Base-by-base conservation (phyloP, 2,113 vertebrate genomes). In the Poeciliopsis occidentalis region DNA sequence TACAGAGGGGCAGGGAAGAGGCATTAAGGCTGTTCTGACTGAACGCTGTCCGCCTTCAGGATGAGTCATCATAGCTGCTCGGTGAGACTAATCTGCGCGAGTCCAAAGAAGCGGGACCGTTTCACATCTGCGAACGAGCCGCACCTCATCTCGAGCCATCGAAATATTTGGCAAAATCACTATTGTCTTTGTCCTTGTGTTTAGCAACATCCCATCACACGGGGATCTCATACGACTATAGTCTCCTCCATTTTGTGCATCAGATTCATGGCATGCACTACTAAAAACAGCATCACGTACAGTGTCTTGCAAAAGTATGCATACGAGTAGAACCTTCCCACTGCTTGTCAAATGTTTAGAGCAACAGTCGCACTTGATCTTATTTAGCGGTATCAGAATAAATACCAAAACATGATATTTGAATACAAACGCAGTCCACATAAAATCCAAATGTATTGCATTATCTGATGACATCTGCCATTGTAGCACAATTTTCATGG, bases 21-120 rank as follows among this genome's bases (percentile, higher is more conserved):
- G 87, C 80, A 69, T 92, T 92, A 92, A 93, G 86, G 89, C 89
- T 72, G 79, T 82, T 86, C 80, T 91, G 86, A 86, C 87, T 87
- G 87, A 91, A 90, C 82, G 64, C 83, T 88, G 86, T 87, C 85
- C 88, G 89, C 82, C 82, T 86, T 57, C 51, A 10, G 51, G 22
- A 10, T n/a, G 24, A 24, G 24, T 57, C 22, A 57, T 57, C 51
- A 57, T 17, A 47, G 4, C 87, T 88, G 90, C 85, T 82, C 68
- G 41, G 82, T 71, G 83, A 84, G 80, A 77, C 63, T 73, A 39
- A 75, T 51, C 83, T 67, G 76, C 79, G 65, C 1, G 29, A 83
- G 70, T 62, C 57, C 1, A 66, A 69, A 3, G 3, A 68, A 80
- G 39, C 78, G 19, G 3, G 70, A 51, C 75, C 41, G 32, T 72